Conservation (phyloP, 92 coral and sea anemone genomes). For the Paragorgia papillata region DNA sequence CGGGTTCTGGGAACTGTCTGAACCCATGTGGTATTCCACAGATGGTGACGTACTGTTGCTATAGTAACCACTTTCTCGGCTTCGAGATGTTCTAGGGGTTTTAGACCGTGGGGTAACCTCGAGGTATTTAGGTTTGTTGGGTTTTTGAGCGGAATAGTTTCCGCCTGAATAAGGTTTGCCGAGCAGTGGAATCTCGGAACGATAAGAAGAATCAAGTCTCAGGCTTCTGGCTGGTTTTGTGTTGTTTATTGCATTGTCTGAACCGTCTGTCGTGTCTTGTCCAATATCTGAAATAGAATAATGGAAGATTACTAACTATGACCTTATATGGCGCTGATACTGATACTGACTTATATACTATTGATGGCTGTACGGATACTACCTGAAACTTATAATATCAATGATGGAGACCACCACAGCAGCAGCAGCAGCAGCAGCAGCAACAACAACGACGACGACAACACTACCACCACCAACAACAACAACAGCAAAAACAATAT, state of each 20-base stretch:
- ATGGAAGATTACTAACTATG: no score
- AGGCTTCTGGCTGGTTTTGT: conserved; percentile 17
- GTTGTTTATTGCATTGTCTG: background rate
- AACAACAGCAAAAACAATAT: no score
- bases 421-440: no score
- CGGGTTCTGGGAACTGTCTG: background rate
- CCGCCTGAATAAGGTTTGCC: background rate
- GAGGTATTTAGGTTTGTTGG: background rate
- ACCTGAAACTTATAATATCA: no score
- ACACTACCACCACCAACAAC: no score
- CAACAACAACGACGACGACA: no score
- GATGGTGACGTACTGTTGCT: conserved; percentile 32
- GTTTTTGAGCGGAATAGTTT: background rate
- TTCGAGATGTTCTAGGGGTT: conserved; percentile 13
- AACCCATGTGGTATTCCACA: conserved; percentile 1
- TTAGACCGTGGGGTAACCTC: background rate
- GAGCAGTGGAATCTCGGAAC: background rate
- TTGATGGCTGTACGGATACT: no score
- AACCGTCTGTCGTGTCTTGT: no score
- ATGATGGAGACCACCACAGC: no score
- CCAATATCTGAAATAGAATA: no score
- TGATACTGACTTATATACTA: no score
- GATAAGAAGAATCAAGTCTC: conserved; percentile 1
- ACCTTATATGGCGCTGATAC: no score
- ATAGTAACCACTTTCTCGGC: conserved; percentile 22